These are phyloP conservation scores for Heptranchias perlo DNA, from an alignment of 2,113 vertebrate genomes.

Conservation along the genomic window DNA sequence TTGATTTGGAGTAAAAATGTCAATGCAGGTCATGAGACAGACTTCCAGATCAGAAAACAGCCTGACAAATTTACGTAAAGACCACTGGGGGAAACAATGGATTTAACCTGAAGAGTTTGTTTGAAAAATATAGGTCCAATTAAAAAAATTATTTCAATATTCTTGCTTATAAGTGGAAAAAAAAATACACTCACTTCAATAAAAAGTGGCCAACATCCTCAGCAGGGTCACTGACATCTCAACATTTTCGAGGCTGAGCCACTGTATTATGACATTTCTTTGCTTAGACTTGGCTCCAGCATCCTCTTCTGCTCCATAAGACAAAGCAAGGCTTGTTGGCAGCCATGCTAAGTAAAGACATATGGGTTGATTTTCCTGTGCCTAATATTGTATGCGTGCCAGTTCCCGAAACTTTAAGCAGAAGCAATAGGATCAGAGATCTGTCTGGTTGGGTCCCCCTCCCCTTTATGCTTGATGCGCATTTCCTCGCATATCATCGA, in stretches of 20 bases:
- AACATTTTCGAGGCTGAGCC: neutral
- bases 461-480: neutral
- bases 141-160: neutral
- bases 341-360: neutral
- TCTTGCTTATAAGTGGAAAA: neutral
- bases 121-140: neutral
- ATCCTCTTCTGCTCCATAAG: neutral
- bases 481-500: neutral
- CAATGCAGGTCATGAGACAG: neutral
- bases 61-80: neutral
- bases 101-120: neutral
- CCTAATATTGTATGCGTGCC: neutral
- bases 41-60: neutral
- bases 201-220: neutral
- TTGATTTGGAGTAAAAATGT: neutral
- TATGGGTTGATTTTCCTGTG: neutral
- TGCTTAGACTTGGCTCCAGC: neutral
- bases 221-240: neutral
- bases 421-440: neutral
- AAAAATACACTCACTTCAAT: neutral
- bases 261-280: conserved; percentile 3
- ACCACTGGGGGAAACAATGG: neutral
- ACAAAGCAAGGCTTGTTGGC: neutral
- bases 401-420: neutral
- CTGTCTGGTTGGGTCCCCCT: neutral